Conservation (phyloP, 2,888 invertebrate species). For the Drosophila mettleri region DNA sequence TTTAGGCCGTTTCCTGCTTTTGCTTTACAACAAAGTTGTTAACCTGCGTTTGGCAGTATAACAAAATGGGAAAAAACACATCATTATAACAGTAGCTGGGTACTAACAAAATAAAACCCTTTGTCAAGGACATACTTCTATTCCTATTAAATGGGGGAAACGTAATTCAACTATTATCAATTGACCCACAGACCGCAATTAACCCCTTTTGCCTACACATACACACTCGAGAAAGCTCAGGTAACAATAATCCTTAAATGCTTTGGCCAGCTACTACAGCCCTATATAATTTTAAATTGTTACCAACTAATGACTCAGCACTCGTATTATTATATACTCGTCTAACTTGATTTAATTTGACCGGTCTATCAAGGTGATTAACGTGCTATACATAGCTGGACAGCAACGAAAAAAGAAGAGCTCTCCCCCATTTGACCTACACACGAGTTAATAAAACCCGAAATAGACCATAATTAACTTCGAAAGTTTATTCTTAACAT, state of each 20-base stretch:
- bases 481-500: neutral
- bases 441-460: neutral
- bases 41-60: constrained; percentile 72
- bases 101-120: constrained; percentile 30
- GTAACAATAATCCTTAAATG: constrained; percentile 9
- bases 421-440: constrained; percentile 18
- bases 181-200: constrained; percentile 9
- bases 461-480: constrained; percentile 23
- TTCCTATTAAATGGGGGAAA: neutral
- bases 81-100: constrained; percentile 19
- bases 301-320: constrained; percentile 5
- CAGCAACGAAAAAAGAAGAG: neutral
- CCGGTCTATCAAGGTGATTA: constrained; percentile 1
- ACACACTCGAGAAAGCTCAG: neutral
- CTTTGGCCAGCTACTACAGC: constrained; percentile 2
- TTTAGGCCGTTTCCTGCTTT: constrained; percentile 54
- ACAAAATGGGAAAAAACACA: constrained; percentile 12
- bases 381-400: constrained; percentile 16
- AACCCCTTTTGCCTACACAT: constrained; percentile 1
- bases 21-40: constrained; percentile 71
- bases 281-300: constrained; percentile 42
- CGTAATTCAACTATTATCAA: constrained; percentile 10
- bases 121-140: constrained; percentile 7
- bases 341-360: constrained; percentile 22
- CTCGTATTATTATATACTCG: constrained; percentile 18